These are phyloP conservation scores for Gari tellinella DNA, from an alignment of 2,888 invertebrate species.

Conservation along the genomic window DNA sequence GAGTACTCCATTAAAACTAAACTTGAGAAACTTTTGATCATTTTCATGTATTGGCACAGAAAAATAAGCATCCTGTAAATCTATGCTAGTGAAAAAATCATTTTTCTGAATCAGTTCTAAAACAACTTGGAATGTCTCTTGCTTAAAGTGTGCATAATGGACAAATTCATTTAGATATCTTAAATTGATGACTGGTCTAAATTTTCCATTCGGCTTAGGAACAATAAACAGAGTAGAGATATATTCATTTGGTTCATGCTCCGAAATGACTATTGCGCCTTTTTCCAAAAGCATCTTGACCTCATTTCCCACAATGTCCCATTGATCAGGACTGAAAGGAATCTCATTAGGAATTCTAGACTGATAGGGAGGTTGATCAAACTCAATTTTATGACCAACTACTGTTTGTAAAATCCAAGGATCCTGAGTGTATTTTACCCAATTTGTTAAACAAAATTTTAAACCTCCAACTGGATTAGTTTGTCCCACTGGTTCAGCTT, in stretches of 20 bases:
- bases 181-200: too few relatives aligned
- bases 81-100: too few relatives aligned
- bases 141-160: constrained; percentile 5
- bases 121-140: too few relatives aligned
- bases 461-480: not conserved
- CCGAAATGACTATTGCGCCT: too few relatives aligned
- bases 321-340: constrained; percentile 14
- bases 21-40: constrained; percentile 19
- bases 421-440: not conserved
- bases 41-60: not conserved
- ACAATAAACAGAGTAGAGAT: too few relatives aligned
- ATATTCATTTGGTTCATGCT: too few relatives aligned
- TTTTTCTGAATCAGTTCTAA: too few relatives aligned
- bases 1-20: constrained; percentile 18
- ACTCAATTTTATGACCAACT: too few relatives aligned
- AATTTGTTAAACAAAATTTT: not conserved
- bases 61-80: too few relatives aligned
- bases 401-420: constrained; percentile 6
- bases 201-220: too few relatives aligned
- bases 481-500: too few relatives aligned
- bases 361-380: constrained; percentile 13
- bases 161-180: constrained; percentile 25
- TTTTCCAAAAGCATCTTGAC: constrained; percentile 30
- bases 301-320: constrained; percentile 26
- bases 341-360: constrained; percentile 30